Evolutionary conservation across 2,113 vertebrate species (phyloP).

Genomic region (Tenrec ecaudatus): DNA sequence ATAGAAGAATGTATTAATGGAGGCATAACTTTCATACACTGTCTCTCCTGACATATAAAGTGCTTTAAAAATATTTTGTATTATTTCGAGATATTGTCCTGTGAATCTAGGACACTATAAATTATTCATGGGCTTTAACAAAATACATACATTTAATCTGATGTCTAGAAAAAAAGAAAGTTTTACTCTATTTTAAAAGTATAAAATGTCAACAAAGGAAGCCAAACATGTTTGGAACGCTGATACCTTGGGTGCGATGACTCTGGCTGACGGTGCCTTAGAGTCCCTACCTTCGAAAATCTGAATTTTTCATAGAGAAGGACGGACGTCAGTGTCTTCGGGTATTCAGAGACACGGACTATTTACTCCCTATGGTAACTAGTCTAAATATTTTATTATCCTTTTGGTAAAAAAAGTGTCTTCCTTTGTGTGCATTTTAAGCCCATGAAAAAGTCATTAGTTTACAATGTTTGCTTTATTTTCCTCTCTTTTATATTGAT

Average conservation of each 20-base stretch:
- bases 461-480: background rate
- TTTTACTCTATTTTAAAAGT: constrained; percentile 58
- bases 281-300: background rate
- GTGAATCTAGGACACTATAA: constrained; percentile 75
- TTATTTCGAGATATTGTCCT: constrained; percentile 71
- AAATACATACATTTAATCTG: constrained; percentile 52
- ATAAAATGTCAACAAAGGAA: constrained; percentile 30
- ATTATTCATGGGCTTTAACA: constrained; percentile 78
- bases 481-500: background rate
- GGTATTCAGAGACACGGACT: background rate
- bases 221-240: background rate
- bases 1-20: constrained; percentile 42
- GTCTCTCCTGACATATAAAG: constrained; percentile 59
- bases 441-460: too few relatives aligned
- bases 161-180: constrained; percentile 66
- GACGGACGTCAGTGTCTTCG: background rate
- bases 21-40: constrained; percentile 35
- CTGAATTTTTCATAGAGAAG: constrained; percentile 56
- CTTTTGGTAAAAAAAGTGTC: constrained; percentile 11
- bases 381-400: constrained; percentile 18
- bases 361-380: background rate
- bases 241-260: background rate
- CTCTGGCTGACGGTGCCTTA: background rate
- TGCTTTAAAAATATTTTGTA: constrained; percentile 62
- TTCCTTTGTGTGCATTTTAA: background rate